Percentiles rank a stretch among this genome's conserved stretches.
Conservation (phyloP, 2,797 vertebrate species). For the Melopsittacus undulatus region DNA sequence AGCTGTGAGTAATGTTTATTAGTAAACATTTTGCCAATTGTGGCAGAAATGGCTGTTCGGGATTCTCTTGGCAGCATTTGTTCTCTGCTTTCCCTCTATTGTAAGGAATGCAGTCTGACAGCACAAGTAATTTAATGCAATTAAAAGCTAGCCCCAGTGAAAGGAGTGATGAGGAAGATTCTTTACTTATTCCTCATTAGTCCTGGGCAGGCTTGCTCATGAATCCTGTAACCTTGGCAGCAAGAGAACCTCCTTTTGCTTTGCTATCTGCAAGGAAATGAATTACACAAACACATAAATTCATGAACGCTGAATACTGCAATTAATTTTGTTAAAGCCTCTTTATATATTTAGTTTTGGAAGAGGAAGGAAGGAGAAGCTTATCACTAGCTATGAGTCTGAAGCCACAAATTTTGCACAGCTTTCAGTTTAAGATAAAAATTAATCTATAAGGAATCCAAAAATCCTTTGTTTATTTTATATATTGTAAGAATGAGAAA, state of each 20-base stretch:
- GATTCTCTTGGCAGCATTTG: not conserved
- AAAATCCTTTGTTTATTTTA: conserved; percentile 47
- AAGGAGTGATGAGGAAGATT: conserved; percentile 14
- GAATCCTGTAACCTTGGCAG: conserved; percentile 61
- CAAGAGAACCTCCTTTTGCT: conserved; percentile 36
- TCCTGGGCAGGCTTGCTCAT: conserved; percentile 19
- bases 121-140: not conserved
- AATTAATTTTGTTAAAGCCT: conserved; percentile 69
- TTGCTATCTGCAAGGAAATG: conserved; percentile 47
- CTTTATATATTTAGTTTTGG: conserved; percentile 49
- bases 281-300: conserved; percentile 56
- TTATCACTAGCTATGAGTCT: conserved; percentile 48
- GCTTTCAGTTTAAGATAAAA: conserved; percentile 57
- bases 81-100: not conserved
- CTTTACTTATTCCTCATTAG: conserved; percentile 29
- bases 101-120: not conserved
- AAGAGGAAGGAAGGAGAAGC: conserved; percentile 38
- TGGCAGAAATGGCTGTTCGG: not conserved
- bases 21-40: not conserved
- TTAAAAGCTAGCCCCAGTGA: not conserved
- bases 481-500: conserved; percentile 45
- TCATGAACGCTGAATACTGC: conserved; percentile 47
- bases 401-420: conserved; percentile 38
- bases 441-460: conserved; percentile 33
- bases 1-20: not conserved